A percentile compares a stretch with the other conserved stretches of the same genome.
phyloP scores from a whole-genome alignment of 2,797 vertebrate species.

The Philypnodon macrostomus region DNA sequence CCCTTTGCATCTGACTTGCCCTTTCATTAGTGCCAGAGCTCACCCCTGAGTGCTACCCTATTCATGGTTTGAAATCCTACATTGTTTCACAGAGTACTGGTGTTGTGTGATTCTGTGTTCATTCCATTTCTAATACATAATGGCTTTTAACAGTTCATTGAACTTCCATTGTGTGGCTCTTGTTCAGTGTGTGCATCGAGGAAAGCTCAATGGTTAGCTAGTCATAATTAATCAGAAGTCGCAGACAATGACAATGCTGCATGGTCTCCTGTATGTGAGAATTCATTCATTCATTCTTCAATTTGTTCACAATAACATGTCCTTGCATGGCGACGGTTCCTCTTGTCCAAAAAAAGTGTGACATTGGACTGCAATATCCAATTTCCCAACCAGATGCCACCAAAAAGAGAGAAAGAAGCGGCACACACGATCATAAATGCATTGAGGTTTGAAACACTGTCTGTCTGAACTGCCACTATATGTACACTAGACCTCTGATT shows the following conservation, averaged over 20 bases:
- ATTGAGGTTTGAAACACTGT: not conserved
- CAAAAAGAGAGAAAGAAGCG: not conserved
- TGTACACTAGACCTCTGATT: slow-evolving; percentile 2
- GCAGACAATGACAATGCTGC: slow-evolving; percentile 36
- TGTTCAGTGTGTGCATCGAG: slow-evolving; percentile 58
- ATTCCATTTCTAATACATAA: slow-evolving; percentile 66
- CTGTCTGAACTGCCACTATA: not conserved
- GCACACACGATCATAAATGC: not conserved
- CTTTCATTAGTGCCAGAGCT: slow-evolving; percentile 22
- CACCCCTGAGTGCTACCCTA: slow-evolving; percentile 4
- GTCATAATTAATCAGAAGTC: slow-evolving; percentile 56
- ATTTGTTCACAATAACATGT: too few species aligned
- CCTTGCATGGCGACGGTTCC: too few species aligned
- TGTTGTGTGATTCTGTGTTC: slow-evolving; percentile 42
- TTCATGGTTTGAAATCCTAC: slow-evolving; percentile 31
- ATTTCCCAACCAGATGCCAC: not conserved
- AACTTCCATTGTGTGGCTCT: slow-evolving; percentile 54
- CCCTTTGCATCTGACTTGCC: slow-evolving; percentile 14
- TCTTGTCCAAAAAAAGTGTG: too few species aligned
- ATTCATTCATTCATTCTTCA: slow-evolving; percentile 1
- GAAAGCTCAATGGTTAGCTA: slow-evolving; percentile 43
- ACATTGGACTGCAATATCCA: too few species aligned
- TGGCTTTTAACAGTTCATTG: slow-evolving; percentile 62
- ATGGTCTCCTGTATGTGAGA: slow-evolving; percentile 29
- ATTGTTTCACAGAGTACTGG: slow-evolving; percentile 29